phyloP scores from a whole-genome alignment of 2,113 vertebrate species.

The Alligator sinensis region DNA sequence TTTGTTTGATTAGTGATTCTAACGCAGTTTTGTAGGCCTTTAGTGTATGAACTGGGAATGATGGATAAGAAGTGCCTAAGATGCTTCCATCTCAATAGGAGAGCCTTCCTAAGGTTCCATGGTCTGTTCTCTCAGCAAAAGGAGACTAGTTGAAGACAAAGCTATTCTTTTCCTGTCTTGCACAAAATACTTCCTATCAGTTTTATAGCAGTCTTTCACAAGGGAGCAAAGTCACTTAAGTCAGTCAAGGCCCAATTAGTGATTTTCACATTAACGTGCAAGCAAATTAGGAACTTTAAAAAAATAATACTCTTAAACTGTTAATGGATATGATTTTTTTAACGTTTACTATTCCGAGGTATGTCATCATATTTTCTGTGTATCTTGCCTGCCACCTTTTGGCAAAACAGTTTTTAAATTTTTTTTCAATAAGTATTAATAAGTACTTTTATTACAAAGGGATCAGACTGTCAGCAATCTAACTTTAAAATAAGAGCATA shows the following conservation, averaged over 20 bases:
- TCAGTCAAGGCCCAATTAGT: conserved; percentile 4
- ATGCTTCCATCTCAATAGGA: neutral
- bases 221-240: neutral
- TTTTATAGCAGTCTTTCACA: neutral
- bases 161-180: neutral
- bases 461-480: neutral
- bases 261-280: conserved; percentile 1
- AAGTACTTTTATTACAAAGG: neutral
- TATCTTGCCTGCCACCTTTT: conserved; percentile 68
- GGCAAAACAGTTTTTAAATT: neutral
- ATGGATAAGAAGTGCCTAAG: neutral
- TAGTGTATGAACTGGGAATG: neutral
- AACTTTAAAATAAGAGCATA: neutral
- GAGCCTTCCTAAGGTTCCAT: neutral
- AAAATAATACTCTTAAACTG: neutral
- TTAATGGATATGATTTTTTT: neutral
- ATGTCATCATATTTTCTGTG: neutral
- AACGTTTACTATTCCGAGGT: neutral
- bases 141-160: neutral
- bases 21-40: neutral
- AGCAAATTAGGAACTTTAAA: neutral
- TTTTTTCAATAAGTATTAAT: neutral
- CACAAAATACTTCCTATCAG: neutral
- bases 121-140: neutral
- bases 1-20: neutral